A percentile compares a stretch with the other conserved stretches of the same genome.
These are phyloP conservation scores for Ia io DNA, from an alignment of 2,113 vertebrate genomes.

Conservation along the genomic window DNA sequence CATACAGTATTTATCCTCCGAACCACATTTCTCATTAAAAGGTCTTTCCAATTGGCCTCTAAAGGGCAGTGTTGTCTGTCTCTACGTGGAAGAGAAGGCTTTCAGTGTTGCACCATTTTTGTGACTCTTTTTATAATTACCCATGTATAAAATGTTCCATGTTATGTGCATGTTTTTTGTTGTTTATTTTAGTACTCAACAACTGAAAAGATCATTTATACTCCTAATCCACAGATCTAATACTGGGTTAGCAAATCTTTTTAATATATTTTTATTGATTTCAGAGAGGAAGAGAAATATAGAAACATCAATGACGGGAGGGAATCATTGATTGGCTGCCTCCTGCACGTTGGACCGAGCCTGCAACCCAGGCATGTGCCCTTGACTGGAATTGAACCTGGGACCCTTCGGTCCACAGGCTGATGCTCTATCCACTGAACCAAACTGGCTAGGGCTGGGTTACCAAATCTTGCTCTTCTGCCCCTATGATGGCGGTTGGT, in stretches of 20 bases:
- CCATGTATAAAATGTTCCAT: slow-evolving; percentile 68
- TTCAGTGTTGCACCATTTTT: slow-evolving; percentile 72
- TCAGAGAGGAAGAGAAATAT: too few relatives aligned
- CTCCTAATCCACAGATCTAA: slow-evolving; percentile 79
- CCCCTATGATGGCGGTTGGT: slow-evolving; percentile 69
- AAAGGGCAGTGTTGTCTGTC: slow-evolving; percentile 82
- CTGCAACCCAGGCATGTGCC: too few relatives aligned
- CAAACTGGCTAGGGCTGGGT: neutral
- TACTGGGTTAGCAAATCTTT: slow-evolving; percentile 77
- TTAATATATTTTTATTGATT: too few relatives aligned
- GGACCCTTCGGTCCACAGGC: too few relatives aligned
- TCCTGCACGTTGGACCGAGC: too few relatives aligned
- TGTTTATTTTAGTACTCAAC: slow-evolving; percentile 29
- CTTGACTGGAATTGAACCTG: too few relatives aligned
- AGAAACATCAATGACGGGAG: too few relatives aligned
- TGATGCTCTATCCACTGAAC: too few relatives aligned
- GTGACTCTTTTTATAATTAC: slow-evolving; percentile 67
- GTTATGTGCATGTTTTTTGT: slow-evolving; percentile 17
- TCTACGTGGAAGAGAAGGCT: slow-evolving; percentile 69
- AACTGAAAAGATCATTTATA: slow-evolving; percentile 70
- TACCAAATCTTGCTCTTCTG: slow-evolving; percentile 78
- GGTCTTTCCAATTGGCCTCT: slow-evolving; percentile 78
- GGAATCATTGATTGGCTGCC: too few relatives aligned
- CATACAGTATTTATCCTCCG: slow-evolving; percentile 78
- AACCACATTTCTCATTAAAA: slow-evolving; percentile 77